Conservation (phyloP, 1,140 invertebrate species). For the Drosophila ficusphila region DNA sequence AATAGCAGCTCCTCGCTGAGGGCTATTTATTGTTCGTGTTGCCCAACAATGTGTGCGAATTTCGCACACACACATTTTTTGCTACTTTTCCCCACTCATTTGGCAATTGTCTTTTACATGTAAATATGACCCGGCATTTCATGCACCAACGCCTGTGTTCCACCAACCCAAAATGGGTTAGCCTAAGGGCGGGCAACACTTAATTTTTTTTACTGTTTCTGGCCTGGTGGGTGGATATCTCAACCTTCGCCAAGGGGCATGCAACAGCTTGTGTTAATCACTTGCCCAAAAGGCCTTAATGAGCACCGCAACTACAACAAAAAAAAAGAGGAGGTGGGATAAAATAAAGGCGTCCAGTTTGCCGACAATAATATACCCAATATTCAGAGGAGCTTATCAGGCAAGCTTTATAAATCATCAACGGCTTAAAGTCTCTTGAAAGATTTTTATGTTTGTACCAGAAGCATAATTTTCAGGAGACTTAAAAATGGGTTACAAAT, state of each 20-base stretch:
- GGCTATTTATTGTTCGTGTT: slow-evolving; percentile 30
- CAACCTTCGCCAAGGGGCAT: slow-evolving; percentile 33
- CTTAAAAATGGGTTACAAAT: too few relatives aligned
- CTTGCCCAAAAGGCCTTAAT: slow-evolving; percentile 73
- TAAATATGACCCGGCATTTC: slow-evolving; percentile 27
- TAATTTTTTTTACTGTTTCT: slow-evolving; percentile 38
- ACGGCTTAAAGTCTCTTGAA: background rate
- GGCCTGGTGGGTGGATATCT: slow-evolving; percentile 4
- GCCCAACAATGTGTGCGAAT: slow-evolving; percentile 34
- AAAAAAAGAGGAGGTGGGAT: slow-evolving; percentile 10
- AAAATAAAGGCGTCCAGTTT: background rate
- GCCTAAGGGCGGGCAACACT: slow-evolving; percentile 23
- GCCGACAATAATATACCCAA: slow-evolving; percentile 19
- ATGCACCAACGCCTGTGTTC: slow-evolving; percentile 18
- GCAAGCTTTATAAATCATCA: background rate
- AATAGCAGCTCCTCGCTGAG: background rate
- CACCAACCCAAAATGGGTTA: slow-evolving; percentile 32
- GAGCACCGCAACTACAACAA: slow-evolving; percentile 52
- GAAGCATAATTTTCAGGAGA: too few relatives aligned
- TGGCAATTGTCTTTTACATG: slow-evolving; percentile 50
- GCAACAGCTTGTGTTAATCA: slow-evolving; percentile 78
- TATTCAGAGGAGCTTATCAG: background rate
- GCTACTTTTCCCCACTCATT: slow-evolving; percentile 5
- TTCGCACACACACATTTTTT: slow-evolving; percentile 11
- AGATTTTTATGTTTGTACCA: too few relatives aligned